Evolutionary conservation across 2,888 invertebrate genomes (phyloP), one percentile per base, ranked within the genome.

Genomic region (Odontocolon sp.): DNA sequence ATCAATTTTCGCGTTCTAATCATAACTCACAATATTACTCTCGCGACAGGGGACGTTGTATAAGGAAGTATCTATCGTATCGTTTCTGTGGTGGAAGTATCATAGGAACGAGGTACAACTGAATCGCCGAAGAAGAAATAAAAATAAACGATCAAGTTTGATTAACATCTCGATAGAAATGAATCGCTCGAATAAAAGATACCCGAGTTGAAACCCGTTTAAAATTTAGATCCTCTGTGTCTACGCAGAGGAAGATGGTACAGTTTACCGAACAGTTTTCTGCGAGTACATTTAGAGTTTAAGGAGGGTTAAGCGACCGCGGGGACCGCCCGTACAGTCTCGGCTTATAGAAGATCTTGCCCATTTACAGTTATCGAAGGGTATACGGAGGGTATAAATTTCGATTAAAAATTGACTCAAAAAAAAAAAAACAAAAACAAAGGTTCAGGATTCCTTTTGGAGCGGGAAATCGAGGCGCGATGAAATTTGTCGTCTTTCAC

Each of bases 381-480:
- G n/a, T n/a, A n/a, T n/a, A n/a, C n/a, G n/a, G n/a, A n/a, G n/a
- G n/a, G n/a, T n/a, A n/a, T n/a, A 31, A 14, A 2, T 11, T 42
- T 18, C 16, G 42, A 38, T 21, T 21, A n/a, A n/a, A 42, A 28
- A 2, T 33, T 18, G n/a, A 9, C 31, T 31, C 9, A 9, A 33
- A 2, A 56, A 16, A 68, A 54, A 33, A 70, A 47, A 52, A 50
- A 36, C 45, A 56, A 38, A 50, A 2, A 9, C 18, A 54, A 14
- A n/a, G 31, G 33, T 18, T 54, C n/a, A n/a, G 72, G 63, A 80
- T 68, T 76, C 72, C 28, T 72, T 23, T 52, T 42, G 68, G 45
- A 71, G 64, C 63, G 70, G 72, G 45, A 68, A 73, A 68, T 47
- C 76, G 73, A 77, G 71, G 52, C 57, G 77, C 73, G 72, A 76